Percentiles rank a stretch among this genome's conserved stretches.
These are phyloP conservation scores for Tapirus indicus DNA, from an alignment of 2,797 vertebrate genomes.

Conservation along the genomic window DNA sequence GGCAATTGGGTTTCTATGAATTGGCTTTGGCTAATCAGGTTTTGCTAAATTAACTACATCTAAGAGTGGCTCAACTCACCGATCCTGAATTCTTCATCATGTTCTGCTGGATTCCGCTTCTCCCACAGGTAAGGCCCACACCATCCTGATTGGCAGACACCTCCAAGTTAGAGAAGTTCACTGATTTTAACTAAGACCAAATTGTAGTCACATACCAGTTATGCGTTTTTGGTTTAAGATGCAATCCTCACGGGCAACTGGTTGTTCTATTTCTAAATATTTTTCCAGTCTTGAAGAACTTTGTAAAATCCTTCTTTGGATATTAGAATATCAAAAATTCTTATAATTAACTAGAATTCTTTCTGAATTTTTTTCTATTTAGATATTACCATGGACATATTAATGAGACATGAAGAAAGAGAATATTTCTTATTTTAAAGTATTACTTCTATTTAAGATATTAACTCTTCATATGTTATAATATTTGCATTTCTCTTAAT, in stretches of 20 bases:
- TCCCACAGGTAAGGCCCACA: not conserved
- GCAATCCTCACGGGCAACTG: not conserved
- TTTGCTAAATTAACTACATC: conserved; percentile 11
- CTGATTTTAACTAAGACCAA: not conserved
- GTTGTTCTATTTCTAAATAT: not conserved
- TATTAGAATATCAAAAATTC: not conserved
- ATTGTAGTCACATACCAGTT: not conserved
- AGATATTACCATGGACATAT: not conserved
- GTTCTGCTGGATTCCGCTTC: not conserved
- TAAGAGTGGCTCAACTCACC: not conserved
- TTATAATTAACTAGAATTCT: not conserved
- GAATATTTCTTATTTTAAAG: not conserved
- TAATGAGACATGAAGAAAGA: not conserved
- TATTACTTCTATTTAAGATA: not conserved
- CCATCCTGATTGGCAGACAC: not conserved
- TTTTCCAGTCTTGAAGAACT: not conserved
- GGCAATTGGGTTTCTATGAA: not conserved
- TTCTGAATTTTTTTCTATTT: not conserved
- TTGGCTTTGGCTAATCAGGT: not conserved
- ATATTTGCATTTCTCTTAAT: not conserved
- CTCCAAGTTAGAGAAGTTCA: not conserved
- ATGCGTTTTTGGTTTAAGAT: not conserved
- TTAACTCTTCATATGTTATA: not conserved
- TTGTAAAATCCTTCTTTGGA: not conserved
- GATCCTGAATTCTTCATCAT: not conserved